Evolutionary conservation across 2,113 vertebrate genomes (phyloP).

Genomic region (Emydura subglobosa): DNA sequence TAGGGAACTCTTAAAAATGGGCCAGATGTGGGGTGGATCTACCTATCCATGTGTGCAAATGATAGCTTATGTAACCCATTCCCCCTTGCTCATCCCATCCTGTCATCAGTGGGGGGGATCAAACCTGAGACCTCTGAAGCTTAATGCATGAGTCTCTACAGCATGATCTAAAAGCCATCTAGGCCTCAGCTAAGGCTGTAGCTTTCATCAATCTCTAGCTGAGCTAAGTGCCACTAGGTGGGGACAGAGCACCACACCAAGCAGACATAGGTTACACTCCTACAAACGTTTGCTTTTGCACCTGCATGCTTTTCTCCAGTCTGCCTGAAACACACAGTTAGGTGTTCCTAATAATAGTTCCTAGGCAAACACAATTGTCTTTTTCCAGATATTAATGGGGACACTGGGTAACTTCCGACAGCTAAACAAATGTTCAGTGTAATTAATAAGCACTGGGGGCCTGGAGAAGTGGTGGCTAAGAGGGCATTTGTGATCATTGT

Average conservation of each 20-base stretch:
- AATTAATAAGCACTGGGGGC: accelerated
- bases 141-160: too few relatives aligned
- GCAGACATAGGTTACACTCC: too few relatives aligned
- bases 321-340: not conserved
- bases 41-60: not conserved
- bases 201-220: too few relatives aligned
- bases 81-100: too few relatives aligned
- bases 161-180: too few relatives aligned
- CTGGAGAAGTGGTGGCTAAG: accelerated
- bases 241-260: too few relatives aligned
- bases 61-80: not conserved
- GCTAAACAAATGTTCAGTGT: accelerated
- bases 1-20: not conserved
- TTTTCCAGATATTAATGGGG: not conserved
- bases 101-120: too few relatives aligned
- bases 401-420: not conserved
- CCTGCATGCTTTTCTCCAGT: not conserved
- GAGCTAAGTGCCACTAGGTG: too few relatives aligned
- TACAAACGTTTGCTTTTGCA: not conserved
- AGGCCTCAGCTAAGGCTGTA: too few relatives aligned
- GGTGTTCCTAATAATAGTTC: not conserved
- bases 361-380: not conserved
- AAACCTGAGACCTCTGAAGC: too few relatives aligned
- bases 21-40: not conserved
- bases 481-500: not conserved